Conservation (phyloP, 2,113 vertebrate genomes). For the Phalacrocorax brasilianus region DNA sequence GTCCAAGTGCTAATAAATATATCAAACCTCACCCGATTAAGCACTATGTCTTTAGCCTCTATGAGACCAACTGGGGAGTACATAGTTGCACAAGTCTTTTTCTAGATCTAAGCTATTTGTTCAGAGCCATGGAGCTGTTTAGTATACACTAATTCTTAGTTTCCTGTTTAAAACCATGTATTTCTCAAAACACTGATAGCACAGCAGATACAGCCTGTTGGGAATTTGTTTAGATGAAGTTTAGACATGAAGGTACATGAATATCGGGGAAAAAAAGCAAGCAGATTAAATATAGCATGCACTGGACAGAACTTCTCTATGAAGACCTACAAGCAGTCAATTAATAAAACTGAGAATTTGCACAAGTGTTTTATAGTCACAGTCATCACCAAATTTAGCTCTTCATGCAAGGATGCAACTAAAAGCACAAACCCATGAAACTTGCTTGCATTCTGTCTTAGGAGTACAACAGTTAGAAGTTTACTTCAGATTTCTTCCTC, state of each 20-base stretch:
- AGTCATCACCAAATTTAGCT: background rate
- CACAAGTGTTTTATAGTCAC: background rate
- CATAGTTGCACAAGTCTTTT: background rate
- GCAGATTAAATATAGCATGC: background rate
- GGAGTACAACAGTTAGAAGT: background rate
- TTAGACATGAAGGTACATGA: background rate
- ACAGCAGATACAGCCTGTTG: background rate
- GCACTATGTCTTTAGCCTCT: background rate
- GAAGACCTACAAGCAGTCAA: background rate
- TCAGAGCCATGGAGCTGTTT: background rate
- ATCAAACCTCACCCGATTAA: background rate
- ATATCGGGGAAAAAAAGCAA: background rate
- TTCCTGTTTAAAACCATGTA: background rate
- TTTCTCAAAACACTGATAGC: background rate
- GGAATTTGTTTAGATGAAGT: background rate
- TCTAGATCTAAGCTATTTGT: background rate
- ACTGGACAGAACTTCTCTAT: background rate
- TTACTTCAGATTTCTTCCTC: background rate
- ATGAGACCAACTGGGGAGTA: background rate
- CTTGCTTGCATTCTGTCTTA: background rate
- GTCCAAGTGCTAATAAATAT: background rate
- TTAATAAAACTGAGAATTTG: background rate
- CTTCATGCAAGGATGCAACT: background rate
- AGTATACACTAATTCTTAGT: background rate
- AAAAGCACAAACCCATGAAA: background rate